Evolutionary conservation across 30 jellyfish, hydroid and myxozoan genomes (phyloP), one percentile per base, ranked within the genome.

Genomic region (Turritopsis dohrnii): DNA sequence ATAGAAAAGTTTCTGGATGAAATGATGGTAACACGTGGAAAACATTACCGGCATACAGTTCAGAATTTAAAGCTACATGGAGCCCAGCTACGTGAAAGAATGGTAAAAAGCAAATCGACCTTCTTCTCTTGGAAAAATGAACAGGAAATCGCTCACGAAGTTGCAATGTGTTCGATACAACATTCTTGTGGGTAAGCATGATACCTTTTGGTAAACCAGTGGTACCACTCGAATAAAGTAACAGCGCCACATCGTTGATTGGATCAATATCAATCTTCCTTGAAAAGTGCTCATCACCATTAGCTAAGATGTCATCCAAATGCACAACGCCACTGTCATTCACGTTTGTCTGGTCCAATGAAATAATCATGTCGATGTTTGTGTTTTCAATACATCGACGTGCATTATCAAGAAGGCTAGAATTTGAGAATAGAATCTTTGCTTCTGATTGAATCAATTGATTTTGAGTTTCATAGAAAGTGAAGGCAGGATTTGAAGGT

Each of bases 121-220:
- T 30, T 86, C 96, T 41, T 72, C 81, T 72, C 8, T 72, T 60
- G n/a, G 41, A 21, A 22, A 77, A 29, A 28, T 77, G 22, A 53
- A 21, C 18, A 18, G 80, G 53, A 17, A 54, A 52, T 1, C 24
- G 19, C 52, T 31, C 76, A 29, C 54, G 81, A 31, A 79, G 24
- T 66, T 93, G 98, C 66, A 93, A 30, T 13, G 84, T 72, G 66
- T 93, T 88, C 18, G 95, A 22, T 23, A 86, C 89, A 27, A 93
- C 28, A 76, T 82, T 85, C 26, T 74, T 85, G 72, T 93, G 98
- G 1, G 95, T 81, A 24, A 93, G 90, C 89, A 84, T 83, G 29
- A 88, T 96, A 7, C 98, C 98, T 81, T 92, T 92, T 0, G 98
- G 98, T 18, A 52, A 28, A 13, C 98, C 98, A 17, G 98, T 92